Percentiles rank a stretch among this genome's conserved stretches.
Conservation (phyloP, 35 echinoderm and acorn worm species). For the Ophioderma brevispina region DNA sequence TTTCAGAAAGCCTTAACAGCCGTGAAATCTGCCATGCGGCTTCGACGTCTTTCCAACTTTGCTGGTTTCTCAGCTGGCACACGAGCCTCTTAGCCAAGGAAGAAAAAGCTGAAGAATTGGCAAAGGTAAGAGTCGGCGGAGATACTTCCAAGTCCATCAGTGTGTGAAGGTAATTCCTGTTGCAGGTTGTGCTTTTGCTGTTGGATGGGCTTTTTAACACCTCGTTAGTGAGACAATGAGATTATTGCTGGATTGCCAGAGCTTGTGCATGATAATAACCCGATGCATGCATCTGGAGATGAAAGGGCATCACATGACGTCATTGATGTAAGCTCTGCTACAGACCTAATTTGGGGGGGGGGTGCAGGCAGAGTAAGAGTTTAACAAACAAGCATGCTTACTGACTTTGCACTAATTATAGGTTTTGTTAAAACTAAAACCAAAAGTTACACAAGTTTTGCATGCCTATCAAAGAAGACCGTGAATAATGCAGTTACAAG, state of each 20-base stretch:
- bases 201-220: not conserved
- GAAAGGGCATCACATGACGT: too few species aligned
- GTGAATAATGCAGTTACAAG: too few species aligned
- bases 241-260: not conserved
- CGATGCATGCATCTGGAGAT: too few species aligned
- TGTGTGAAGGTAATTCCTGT: too few species aligned
- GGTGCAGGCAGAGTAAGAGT: not conserved
- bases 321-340: too few species aligned
- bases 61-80: not conserved
- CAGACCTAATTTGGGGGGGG: not conserved
- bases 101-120: not conserved
- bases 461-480: too few species aligned
- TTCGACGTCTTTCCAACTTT: conserved; percentile 72
- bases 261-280: not conserved
- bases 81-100: not conserved
- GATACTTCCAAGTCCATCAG: too few species aligned
- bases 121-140: too few species aligned
- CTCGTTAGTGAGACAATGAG: too few species aligned
- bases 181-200: not conserved
- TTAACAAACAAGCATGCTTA: not conserved
- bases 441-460: not conserved
- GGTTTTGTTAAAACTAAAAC: not conserved
- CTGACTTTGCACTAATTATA: not conserved
- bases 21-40: conserved; percentile 89
- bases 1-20: conserved; percentile 96